Base-by-base conservation (phyloP, 2,113 vertebrate species). In the Stegostoma tigrinum region DNA sequence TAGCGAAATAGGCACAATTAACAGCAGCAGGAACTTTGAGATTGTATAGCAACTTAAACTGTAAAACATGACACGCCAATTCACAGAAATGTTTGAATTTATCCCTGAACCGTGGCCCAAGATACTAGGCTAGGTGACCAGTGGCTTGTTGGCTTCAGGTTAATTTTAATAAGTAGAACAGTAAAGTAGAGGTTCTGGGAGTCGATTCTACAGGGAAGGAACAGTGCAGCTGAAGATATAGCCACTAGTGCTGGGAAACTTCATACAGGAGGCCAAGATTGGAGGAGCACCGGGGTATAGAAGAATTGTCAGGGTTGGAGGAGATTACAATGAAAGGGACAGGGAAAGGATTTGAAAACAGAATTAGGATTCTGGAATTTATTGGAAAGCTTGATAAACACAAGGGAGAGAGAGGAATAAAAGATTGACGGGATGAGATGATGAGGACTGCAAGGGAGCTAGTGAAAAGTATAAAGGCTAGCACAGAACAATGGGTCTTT, bases 361-460 rank as follows among this genome's bases (percentile, higher is more conserved):
- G 34, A 34, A 78, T n/a, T n/a, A 78, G 10, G 30, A n/a, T 78
- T 78, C 24, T 70, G 24, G 21, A 70, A 70, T 70, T 23, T 70
- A 70, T 24, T 2, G 21, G 23, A 24, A 27, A 23, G 68, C 68
- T 78, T 10, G 30, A 78, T n/a, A 78, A 14, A 14, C 30, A 78
- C 30, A 78, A 12, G 34, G 1, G 72, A 12, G 72, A 34, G 72
- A 34, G 34, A 78, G 30, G 72, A 78, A n/a, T n/a, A n/a, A 10
- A 34, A 78, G 27, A 34, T 12, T n/a, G 72, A 78, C 2, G 12
- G 72, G 72, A 1, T 38, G 34, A n/a, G 34, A 0, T n/a, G 34
- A 2, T n/a, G 75, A 15, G 30, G 3, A n/a, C 0, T 17, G 34
- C 14, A 14, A 38, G 34, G 34, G 12, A 0, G 8, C 30, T n/a